Conservation (phyloP, 2,888 invertebrate species). For the Xanthia icteritia region DNA sequence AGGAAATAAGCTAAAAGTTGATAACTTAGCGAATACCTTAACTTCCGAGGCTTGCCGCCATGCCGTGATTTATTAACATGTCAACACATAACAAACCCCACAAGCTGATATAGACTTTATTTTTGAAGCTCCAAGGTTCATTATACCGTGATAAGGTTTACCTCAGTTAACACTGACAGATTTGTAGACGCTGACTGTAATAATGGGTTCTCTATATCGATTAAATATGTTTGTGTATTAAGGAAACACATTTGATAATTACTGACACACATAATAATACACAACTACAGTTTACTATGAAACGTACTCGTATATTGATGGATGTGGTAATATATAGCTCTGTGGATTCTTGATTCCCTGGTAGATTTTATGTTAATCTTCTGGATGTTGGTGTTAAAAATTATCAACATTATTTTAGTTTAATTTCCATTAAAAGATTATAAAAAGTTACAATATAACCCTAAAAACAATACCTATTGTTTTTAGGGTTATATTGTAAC, state of each 20-base stretch:
- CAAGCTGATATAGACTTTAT: constrained; percentile 23
- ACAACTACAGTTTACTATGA: neutral
- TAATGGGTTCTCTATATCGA: constrained; percentile 39
- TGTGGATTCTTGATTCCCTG: constrained; percentile 23
- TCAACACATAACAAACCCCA: constrained; percentile 17
- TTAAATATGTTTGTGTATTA: constrained; percentile 30
- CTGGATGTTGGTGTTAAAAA: no score
- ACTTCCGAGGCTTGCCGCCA: constrained; percentile 43
- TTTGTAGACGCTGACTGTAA: constrained; percentile 30
- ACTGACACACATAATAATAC: constrained; percentile 1
- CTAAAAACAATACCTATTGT: no score
- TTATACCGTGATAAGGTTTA: neutral
- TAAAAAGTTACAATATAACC: no score
- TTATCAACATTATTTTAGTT: neutral
- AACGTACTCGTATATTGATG: neutral
- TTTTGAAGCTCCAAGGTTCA: fast-evolving
- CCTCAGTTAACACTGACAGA: constrained; percentile 26
- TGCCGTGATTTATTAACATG: constrained; percentile 57
- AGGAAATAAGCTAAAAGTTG: constrained; percentile 34
- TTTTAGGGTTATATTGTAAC: neutral
- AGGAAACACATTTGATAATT: constrained; percentile 40
- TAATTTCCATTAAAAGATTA: neutral
- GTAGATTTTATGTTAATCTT: constrained; percentile 19
- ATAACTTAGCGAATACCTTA: constrained; percentile 50
- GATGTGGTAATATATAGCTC: neutral